These are phyloP conservation scores for Parasteatoda lunata DNA, from an alignment of 2,888 invertebrate species.

Conservation along the genomic window DNA sequence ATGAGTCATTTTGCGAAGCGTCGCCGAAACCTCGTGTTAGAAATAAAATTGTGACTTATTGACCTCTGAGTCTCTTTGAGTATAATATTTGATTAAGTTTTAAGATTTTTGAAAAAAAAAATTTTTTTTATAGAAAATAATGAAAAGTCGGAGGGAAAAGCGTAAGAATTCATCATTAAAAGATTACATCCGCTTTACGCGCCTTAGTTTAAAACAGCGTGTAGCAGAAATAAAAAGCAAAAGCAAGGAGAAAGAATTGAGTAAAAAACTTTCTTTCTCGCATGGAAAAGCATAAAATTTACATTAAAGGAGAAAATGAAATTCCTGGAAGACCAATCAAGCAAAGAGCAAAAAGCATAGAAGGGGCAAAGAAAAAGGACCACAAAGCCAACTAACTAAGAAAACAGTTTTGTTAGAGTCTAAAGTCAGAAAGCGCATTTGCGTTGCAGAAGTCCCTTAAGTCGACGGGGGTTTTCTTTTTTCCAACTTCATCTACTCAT, in stretches of 20 bases:
- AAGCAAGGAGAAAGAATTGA: conserved; percentile 2
- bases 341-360: conserved; percentile 43
- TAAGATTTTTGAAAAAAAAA: not conserved
- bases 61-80: conserved; percentile 46
- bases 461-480: conserved; percentile 60
- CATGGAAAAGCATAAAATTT: conserved; percentile 57
- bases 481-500: conserved; percentile 56
- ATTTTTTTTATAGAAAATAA: conserved; percentile 28
- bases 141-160: conserved; percentile 24
- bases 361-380: conserved; percentile 36
- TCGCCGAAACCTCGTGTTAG: conserved; percentile 8
- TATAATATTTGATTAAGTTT: conserved; percentile 61
- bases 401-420: conserved; percentile 63
- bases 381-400: conserved; percentile 67
- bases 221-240: conserved; percentile 13
- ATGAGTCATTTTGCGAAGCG: conserved; percentile 51
- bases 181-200: conserved; percentile 57
- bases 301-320: conserved; percentile 65
- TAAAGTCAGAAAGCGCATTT: conserved; percentile 65
- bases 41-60: conserved; percentile 63
- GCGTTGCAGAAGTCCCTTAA: conserved; percentile 62
- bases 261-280: conserved; percentile 7
- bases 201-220: conserved; percentile 35
- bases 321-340: conserved; percentile 68
- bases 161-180: conserved; percentile 66